A percentile compares a stretch with the other conserved stretches of the same genome.
phyloP scores from a whole-genome alignment of 2,888 invertebrate species.

The Pelosia muscerda region DNA sequence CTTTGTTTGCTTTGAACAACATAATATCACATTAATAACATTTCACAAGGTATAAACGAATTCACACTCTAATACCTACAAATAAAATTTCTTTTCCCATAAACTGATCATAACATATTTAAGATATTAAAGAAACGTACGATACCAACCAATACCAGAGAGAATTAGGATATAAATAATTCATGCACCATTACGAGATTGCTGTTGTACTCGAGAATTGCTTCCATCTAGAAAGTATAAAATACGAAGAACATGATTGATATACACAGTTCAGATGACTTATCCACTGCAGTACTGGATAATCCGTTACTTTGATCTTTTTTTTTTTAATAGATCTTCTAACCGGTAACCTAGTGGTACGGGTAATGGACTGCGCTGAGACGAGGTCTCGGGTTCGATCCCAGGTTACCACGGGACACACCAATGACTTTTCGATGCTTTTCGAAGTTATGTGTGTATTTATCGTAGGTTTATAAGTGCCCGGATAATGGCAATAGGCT shows the following conservation, averaged over 20 bases:
- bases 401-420: too few relatives aligned
- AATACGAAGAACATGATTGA: slow-evolving; percentile 41
- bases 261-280: slow-evolving; percentile 34
- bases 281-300: slow-evolving; percentile 36
- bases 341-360: too few relatives aligned
- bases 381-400: too few relatives aligned
- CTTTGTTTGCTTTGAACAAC: neutral
- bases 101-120: neutral
- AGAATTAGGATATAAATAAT: slow-evolving; percentile 9
- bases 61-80: neutral
- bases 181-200: slow-evolving; percentile 8
- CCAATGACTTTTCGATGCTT: too few relatives aligned
- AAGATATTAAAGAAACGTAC: slow-evolving; percentile 4
- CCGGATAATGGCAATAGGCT: too few relatives aligned
- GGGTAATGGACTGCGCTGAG: too few relatives aligned
- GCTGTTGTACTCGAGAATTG: slow-evolving; percentile 22
- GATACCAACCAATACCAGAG: slow-evolving; percentile 1
- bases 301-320: slow-evolving; percentile 23
- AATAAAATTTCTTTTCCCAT: neutral
- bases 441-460: too few relatives aligned
- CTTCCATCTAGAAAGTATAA: slow-evolving; percentile 24
- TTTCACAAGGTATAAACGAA: neutral
- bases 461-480: too few relatives aligned
- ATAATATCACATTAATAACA: neutral
- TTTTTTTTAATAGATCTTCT: neutral